Evolutionary conservation across 2,113 vertebrate genomes (phyloP).

Genomic region (Phylloscopus whistleri): DNA sequence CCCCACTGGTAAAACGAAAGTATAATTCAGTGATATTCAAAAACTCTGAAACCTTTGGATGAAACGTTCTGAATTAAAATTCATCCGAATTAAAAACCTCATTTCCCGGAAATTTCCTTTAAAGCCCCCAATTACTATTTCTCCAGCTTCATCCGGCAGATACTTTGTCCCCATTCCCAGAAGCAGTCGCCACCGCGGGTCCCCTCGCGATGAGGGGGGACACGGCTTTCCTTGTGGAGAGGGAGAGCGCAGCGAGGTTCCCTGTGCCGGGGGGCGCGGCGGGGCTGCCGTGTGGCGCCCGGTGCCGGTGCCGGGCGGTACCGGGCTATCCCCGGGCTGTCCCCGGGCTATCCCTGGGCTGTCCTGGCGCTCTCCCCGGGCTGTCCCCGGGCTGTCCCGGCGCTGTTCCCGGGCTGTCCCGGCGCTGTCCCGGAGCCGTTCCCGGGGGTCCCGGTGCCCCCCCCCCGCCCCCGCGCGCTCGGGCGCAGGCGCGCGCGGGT

Average conservation of each 20-base stretch:
- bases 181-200: accelerated
- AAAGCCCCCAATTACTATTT: neutral
- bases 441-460: too few species aligned
- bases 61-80: neutral
- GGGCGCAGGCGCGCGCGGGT: too few species aligned
- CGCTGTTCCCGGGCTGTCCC: neutral
- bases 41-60: neutral
- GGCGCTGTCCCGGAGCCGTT: too few species aligned
- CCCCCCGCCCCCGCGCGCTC: too few species aligned
- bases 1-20: too few species aligned
- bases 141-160: neutral
- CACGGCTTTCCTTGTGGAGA: too few species aligned
- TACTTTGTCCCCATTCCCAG: accelerated
- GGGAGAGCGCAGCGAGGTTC: too few species aligned
- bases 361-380: too few species aligned
- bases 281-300: neutral
- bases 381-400: too few species aligned
- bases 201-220: too few species aligned
- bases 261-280: too few species aligned
- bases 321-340: too few species aligned
- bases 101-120: neutral
- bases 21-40: neutral
- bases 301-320: neutral
- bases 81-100: accelerated
- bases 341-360: neutral